Evolutionary conservation across 1,140 invertebrate genomes (phyloP), one percentile per base, ranked within the genome.

Genomic region (Zaprionus africanus): DNA sequence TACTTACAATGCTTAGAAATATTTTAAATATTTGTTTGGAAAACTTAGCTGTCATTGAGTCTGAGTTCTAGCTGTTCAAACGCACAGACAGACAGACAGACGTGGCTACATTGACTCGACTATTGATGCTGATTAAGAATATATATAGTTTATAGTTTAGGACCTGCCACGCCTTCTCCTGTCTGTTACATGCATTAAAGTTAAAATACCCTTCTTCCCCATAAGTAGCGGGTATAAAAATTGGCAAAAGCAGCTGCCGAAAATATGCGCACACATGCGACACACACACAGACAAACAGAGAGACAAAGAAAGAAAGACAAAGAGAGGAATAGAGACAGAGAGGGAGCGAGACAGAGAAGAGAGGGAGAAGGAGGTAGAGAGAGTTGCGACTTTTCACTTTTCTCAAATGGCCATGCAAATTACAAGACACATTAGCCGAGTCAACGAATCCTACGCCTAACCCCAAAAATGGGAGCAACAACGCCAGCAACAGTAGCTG

Each of bases 381-480:
- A 78, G 64, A 62, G 51, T 71, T 60, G 72, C 67, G 46, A 51
- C 77, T 88, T 88, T 88, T 90, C 84, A 90, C 84, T 88, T 88
- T 88, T 81, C 85, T 79, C 84, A 88, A 88, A 88, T 90, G 85
- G 81, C 84, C 88, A 90, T 90, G 82, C 87, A 90, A 90, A 90
- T 90, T 90, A 90, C 86, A 91, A 91, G 87, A 90, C 86, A 87
- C 87, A 90, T 90, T 90, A 90, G 82, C 79, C 74, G 69, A 79
- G 36, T 70, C 76, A 69, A 63, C 86, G 46, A 86, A 90, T 90
- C 81, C 84, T 88, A 83, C 84, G 83, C 81, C 85, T 81, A 74
- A 74, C 70, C 70, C 81, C 81, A 88, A 90, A 88, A 90, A 88
- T 81, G 81, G 84, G 78, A 88, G 75, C 81, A 87, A 88, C 81